Evolutionary conservation across 37 sponge, comb jelly and placozoan genomes (phyloP), one percentile per base, ranked within the genome.

Genomic region (Dysidea cf. avara): DNA sequence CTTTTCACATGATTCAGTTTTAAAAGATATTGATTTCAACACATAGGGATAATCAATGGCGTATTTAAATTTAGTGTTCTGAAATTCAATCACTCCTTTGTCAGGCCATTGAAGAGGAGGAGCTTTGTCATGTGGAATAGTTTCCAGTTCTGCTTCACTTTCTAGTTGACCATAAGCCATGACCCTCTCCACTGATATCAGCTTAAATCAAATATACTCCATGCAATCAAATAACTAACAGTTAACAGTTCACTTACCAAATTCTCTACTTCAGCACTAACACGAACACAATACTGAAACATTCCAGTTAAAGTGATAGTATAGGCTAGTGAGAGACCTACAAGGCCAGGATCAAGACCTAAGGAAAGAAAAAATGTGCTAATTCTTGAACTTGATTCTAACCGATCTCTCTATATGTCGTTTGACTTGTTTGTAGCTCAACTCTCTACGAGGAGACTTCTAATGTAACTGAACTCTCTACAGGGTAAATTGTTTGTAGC

Each of bases 251-350:
- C 9, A 5, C 46, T 43, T 9, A 43, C 46, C 46, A 43, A 9
- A 64, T 78, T 86, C 62, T 92, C 92, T 43, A 92, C 84, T 56
- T 92, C 92, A 30, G 88, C 82, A 82, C 92, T 83, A 53, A 73
- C 55, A 66, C 92, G 60, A 40, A 92, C 75, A 30, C 80, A 71
- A 40, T 81, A 92, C 66, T 92, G 92, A 18, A 92, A 75, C 77
- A 81, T 83, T 22, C 87, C 88, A 52, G 66, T 72, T 52, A 92
- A 76, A 33, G 88, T 79, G 2, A 87, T 37, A 9, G 81, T 52
- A 64, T 92, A 92, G 32, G 81, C 69, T 4, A 92, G 59, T 53
- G 84, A 83, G 25, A 92, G 68, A 2, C 92, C 84, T 24, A 91
- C 71, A 59, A 78, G 53, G 7, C 81, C 92, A 24, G 72, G 21